A percentile compares a stretch with the other conserved stretches of the same genome.
Conservation (phyloP, 30 jellyfish, hydroid and myxozoan species). For the Hydractinia echinata region DNA sequence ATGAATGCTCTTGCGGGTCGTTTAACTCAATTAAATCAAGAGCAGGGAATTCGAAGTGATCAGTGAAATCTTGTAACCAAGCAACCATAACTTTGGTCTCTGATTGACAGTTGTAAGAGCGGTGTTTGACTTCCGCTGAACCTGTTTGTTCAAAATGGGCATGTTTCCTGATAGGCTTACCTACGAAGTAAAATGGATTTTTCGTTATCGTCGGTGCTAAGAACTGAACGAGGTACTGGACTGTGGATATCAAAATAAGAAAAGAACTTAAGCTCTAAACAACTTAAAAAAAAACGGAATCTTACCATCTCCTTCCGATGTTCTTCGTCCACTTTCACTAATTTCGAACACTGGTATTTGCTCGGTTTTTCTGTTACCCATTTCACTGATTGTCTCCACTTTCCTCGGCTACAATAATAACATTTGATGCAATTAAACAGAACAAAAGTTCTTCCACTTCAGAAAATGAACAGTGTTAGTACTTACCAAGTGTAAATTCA, state of each 20-base stretch:
- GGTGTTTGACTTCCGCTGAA: constrained; percentile 38
- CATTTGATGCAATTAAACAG: not conserved
- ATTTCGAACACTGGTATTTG: constrained; percentile 21
- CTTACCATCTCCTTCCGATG: too few relatives aligned
- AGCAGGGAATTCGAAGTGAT: constrained; percentile 57
- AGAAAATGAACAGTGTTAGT: not conserved
- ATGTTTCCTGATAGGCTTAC: constrained; percentile 34
- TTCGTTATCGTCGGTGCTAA: too few relatives aligned
- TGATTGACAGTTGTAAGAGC: constrained; percentile 70
- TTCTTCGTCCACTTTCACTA: not conserved
- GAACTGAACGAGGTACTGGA: too few relatives aligned
- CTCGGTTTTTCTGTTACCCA: not conserved
- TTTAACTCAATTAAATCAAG: constrained; percentile 43
- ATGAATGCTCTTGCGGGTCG: constrained; percentile 38
- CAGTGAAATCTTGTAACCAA: constrained; percentile 84
- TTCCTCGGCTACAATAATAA: not conserved
- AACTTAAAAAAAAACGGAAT: too few relatives aligned
- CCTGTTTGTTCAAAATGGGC: constrained; percentile 37
- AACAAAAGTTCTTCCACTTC: not conserved
- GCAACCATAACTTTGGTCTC: constrained; percentile 91
- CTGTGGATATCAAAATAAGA: too few relatives aligned
- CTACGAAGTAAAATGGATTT: not conserved
- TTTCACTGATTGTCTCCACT: not conserved
- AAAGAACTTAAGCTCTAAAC: too few relatives aligned
- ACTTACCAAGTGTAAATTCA: constrained; percentile 54